Evolutionary conservation across 2,113 vertebrate species (phyloP), one percentile per base, ranked within the genome.

Genomic region (Hippocampus comes): DNA sequence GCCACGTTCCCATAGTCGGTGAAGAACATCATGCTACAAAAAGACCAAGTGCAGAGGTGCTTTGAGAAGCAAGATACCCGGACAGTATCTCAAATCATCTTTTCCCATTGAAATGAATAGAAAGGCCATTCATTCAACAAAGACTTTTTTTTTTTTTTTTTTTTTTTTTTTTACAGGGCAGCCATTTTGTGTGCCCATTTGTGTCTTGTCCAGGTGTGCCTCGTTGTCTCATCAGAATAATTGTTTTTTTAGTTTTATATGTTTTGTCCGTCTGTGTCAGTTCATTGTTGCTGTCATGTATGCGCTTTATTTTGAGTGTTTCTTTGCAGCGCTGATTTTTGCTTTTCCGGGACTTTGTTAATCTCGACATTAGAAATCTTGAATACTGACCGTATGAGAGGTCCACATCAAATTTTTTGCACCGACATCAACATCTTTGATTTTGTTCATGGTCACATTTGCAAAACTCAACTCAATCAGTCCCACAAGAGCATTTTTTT

Each of bases 21-120:
- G 87, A 99, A 99, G 91, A 99, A 99, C 84, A 99, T 92, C 94
- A 98, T 99, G 82, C 97, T 99, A 93, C 78, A 87, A 87, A 88
- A 89, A 89, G 49, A 0, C 20, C 38, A 30, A 20, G 18, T 14
- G 12, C 21, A 55, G 21, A 5, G 20, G 20, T 10, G 21, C 53
- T 21, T 55, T 55, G 53, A n/a, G 21, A n/a, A 3, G 10, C 20
- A n/a, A 55, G 9, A n/a, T 55, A 18, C 17, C 5, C 5, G 48
- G 4, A 49, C 48, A 53, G 49, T 53, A 21, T 53, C 18, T 53
- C 51, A 53, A 53, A 53, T 53, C 20, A 53, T 53, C 51, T 21
- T 21, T 21, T 53, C 1, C 51, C 7, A 53, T 21, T 53, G 51
- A 53, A 53, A 53, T 21, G 20, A 53, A 53, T 9, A 21, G 20